Base-by-base conservation (phyloP, 2,888 invertebrate genomes). In the Bedellia somnulentella region DNA sequence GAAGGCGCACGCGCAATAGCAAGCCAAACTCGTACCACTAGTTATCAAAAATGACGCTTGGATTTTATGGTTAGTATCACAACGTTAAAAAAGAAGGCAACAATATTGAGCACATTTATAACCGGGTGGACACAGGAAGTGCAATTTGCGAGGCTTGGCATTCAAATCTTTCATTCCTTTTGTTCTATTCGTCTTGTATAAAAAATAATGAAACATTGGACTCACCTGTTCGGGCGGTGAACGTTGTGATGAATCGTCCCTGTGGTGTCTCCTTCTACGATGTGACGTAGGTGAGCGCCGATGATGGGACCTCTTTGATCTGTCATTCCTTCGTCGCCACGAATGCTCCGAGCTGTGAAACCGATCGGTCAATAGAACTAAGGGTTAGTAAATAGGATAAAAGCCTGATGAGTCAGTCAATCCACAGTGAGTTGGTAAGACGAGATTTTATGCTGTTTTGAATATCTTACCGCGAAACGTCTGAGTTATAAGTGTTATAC, bases 271-370 rank as follows among this genome's bases (percentile, higher is more conserved):
- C 50, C 83, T 81, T 50, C 87, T 83, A 43, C 87, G 81, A 11
- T 86, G 85, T 52, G 86, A 85, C 45, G 85, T 85, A 37, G 86
- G 86, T 40, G 89, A 89, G 42, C 90, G 89, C 58, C 90, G 83
- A 44, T 89, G 85, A 60, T 88, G 85, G 51, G 89, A 89, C 46
- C 91, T 83, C 67, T 91, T 92, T 63, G 89, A 91, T 43, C 91
- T 85, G 51, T 89, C 80, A 85, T 89, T 67, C 80, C 87, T 73
- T 79, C 89, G 56, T 81, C 88, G 60, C 85, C 89, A 66, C 81
- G 83, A 78, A 81, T 89, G 86, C 78, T 83, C 83, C 64, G 82
- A 82, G 70, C 83, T 82, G 83, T 80, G 83, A 55, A 81, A 80
- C 71, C 62, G 13, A 66, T 59, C 61, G 62, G 63, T 80, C 81